Percentiles rank a stretch among this genome's conserved stretches.
phyloP scores from a whole-genome alignment of 2,797 vertebrate genomes.

The Carduelis carduelis region DNA sequence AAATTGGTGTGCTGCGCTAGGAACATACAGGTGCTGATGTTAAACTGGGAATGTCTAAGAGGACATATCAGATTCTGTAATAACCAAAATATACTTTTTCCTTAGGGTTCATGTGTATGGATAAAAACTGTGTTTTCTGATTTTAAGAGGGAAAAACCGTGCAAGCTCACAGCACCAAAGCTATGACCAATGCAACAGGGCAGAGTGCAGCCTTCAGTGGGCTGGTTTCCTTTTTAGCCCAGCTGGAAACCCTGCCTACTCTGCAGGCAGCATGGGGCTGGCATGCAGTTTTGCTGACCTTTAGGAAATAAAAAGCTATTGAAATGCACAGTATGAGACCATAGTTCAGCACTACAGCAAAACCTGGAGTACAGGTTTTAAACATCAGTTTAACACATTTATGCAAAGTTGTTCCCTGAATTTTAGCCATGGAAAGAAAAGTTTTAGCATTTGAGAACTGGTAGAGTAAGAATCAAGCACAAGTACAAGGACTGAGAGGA shows the following conservation, averaged over 20 bases:
- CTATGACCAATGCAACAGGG: neutral
- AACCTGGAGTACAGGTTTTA: neutral
- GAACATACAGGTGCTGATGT: neutral
- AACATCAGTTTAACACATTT: neutral
- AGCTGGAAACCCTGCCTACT: neutral
- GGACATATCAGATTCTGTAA: neutral
- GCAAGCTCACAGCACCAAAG: neutral
- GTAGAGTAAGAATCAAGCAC: neutral
- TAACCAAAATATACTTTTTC: neutral
- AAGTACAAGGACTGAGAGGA: neutral
- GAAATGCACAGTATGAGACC: neutral
- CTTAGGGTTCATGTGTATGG: neutral
- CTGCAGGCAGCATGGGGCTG: neutral
- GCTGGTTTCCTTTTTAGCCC: neutral
- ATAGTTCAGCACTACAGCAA: neutral
- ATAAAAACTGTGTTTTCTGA: neutral
- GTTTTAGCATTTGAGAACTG: neutral
- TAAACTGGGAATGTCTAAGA: neutral
- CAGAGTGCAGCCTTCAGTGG: neutral
- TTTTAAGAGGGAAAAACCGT: neutral
- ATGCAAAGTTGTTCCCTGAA: neutral
- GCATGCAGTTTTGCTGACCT: neutral
- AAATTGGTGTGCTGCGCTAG: neutral
- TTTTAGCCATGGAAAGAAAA: neutral
- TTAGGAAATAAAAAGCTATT: neutral